phyloP scores from a whole-genome alignment of 2,797 vertebrate species.

The Myripristis jacobus region DNA sequence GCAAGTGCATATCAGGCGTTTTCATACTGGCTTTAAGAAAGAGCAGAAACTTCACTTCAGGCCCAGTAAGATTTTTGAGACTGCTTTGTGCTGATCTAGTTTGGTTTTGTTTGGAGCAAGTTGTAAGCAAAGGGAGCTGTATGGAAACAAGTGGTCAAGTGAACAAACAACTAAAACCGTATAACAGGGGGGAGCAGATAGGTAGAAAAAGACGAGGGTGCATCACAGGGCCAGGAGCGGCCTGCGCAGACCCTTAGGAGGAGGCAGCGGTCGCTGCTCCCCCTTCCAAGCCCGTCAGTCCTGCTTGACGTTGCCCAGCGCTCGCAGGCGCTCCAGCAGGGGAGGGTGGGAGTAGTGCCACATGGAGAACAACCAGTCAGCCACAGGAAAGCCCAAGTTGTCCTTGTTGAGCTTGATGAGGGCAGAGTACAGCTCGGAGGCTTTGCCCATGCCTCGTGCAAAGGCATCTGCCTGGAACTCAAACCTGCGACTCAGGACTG shows the following conservation, averaged over 20 bases:
- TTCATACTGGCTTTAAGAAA: constrained; percentile 26
- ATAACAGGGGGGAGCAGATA: constrained; percentile 42
- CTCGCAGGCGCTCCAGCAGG: constrained; percentile 95
- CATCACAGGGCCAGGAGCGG: constrained; percentile 76
- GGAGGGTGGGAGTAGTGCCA: constrained; percentile 99
- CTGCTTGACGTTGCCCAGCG: constrained; percentile 89
- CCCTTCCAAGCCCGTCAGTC: constrained; percentile 86
- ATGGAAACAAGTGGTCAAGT: constrained; percentile 28
- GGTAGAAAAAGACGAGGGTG: constrained; percentile 55
- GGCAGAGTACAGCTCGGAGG: constrained; percentile 94
- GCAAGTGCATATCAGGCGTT: constrained; percentile 27
- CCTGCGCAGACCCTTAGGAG: constrained; percentile 75
- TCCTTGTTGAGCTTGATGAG: constrained; percentile 99
- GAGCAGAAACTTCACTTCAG: constrained; percentile 40
- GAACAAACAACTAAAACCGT: constrained; percentile 51
- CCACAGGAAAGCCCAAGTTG: constrained; percentile 98
- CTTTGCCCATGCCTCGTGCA: constrained; percentile 92
- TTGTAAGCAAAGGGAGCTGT: constrained; percentile 41
- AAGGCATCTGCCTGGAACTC: constrained; percentile 99
- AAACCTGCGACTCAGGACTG: constrained; percentile 96
- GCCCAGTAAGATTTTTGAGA: constrained; percentile 20
- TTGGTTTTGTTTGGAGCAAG: constrained; percentile 68
- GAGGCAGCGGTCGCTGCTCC: constrained; percentile 56
- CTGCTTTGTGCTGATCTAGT: constrained; percentile 62
- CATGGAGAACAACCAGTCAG: constrained; percentile 98